phyloP scores from a whole-genome alignment of 2,113 vertebrate genomes.

The Muntiacus reevesi region DNA sequence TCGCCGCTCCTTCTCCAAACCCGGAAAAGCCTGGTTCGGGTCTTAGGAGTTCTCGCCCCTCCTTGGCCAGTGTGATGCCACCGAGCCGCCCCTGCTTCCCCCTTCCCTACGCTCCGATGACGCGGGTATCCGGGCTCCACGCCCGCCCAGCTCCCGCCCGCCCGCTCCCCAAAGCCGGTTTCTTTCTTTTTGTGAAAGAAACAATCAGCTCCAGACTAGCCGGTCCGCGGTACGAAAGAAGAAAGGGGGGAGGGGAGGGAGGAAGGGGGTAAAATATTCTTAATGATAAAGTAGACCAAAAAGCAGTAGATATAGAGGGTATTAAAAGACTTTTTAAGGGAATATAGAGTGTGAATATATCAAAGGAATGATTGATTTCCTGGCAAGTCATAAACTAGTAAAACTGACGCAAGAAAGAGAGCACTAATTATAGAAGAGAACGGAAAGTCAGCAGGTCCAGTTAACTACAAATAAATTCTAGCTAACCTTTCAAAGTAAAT shows the following conservation, averaged over 20 bases:
- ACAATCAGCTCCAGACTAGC: not conserved
- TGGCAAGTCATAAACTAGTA: not conserved
- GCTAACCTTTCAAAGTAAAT: not conserved
- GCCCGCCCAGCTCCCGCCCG: not conserved
- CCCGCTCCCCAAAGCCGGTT: not conserved
- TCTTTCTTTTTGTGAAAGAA: not conserved
- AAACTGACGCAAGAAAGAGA: not conserved
- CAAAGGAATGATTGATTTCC: not conserved
- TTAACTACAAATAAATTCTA: not conserved
- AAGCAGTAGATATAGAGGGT: not conserved
- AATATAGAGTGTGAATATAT: not conserved
- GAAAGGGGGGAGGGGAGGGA: not conserved
- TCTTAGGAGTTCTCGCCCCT: not conserved
- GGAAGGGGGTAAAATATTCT: not conserved
- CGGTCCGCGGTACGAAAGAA: not conserved
- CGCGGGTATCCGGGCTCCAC: too few species aligned
- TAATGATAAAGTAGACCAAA: not conserved
- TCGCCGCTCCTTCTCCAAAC: not conserved
- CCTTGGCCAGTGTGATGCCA: not conserved
- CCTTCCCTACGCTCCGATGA: not conserved
- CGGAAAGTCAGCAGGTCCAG: not conserved
- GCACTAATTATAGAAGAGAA: not conserved
- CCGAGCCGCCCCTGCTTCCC: fast-evolving
- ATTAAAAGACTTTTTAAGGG: not conserved
- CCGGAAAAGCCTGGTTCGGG: not conserved